A percentile compares a stretch with the other conserved stretches of the same genome.
Evolutionary conservation across 2,113 vertebrate species (phyloP).

Genomic region (Boleophthalmus pectinirostris): DNA sequence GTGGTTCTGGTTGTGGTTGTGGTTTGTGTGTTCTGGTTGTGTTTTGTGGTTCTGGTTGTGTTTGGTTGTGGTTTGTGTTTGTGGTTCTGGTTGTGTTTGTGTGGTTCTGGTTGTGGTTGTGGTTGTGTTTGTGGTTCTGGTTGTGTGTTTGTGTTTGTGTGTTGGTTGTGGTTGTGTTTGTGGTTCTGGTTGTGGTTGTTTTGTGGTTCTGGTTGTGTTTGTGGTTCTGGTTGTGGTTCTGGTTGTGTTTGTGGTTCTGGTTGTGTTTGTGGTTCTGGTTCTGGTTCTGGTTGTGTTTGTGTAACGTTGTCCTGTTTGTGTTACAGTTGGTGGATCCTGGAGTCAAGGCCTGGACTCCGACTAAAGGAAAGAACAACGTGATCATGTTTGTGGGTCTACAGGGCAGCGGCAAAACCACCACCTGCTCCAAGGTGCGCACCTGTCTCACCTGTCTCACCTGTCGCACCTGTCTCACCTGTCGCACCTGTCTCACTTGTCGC

Average conservation of each 20-base stretch:
- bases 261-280: background rate
- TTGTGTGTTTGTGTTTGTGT: no score
- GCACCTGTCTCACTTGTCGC: background rate
- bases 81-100: no score
- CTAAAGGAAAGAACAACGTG: slow-evolving; percentile 98
- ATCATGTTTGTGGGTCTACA: slow-evolving; percentile 99
- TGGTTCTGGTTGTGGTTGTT: no score
- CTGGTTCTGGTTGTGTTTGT: background rate
- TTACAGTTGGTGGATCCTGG: slow-evolving; percentile 96
- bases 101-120: no score
- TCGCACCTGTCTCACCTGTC: background rate
- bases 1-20: no score
- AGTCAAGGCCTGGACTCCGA: slow-evolving; percentile 98
- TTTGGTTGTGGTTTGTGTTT: no score
- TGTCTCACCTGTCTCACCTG: background rate
- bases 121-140: no score
- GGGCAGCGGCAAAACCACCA: slow-evolving; percentile 98
- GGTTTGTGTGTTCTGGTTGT: no score
- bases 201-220: no score
- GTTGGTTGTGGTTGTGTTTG: no score
- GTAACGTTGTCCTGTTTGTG: background rate
- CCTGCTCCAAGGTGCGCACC: slow-evolving; percentile 91
- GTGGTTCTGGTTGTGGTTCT: background rate
- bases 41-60: no score
- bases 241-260: background rate